Evolutionary conservation across 2,888 invertebrate species (phyloP).

Genomic region (Chaitophorus viminalis): DNA sequence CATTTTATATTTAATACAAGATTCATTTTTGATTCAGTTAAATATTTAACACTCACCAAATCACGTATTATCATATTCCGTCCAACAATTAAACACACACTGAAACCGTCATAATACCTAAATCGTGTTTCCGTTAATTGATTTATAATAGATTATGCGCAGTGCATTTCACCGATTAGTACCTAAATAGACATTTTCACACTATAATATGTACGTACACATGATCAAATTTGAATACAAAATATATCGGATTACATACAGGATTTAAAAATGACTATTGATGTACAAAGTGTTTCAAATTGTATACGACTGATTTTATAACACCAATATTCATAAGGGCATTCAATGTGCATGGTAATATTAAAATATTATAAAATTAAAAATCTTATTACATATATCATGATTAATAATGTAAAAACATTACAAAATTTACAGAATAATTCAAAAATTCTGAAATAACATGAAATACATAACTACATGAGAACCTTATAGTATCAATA

Average conservation of each 20-base stretch:
- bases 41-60: background rate
- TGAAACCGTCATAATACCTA: background rate
- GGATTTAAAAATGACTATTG: no score
- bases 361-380: no score
- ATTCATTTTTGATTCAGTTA: background rate
- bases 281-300: no score
- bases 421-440: background rate
- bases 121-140: background rate
- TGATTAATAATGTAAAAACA: background rate
- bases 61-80: background rate
- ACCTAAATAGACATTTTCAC: background rate
- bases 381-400: no score
- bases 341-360: no score
- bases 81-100: constrained; percentile 3
- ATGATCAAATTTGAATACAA: background rate
- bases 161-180: background rate
- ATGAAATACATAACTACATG: no score
- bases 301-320: no score
- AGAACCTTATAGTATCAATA: no score
- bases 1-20: background rate
- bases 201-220: background rate
- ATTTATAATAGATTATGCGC: no score
- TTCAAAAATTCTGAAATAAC: background rate
- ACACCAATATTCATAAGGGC: no score
- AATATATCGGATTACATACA: background rate